Percentiles rank a stretch among this genome's conserved stretches.
Conservation (phyloP, 2,797 vertebrate species). For the Helostoma temminkii region DNA sequence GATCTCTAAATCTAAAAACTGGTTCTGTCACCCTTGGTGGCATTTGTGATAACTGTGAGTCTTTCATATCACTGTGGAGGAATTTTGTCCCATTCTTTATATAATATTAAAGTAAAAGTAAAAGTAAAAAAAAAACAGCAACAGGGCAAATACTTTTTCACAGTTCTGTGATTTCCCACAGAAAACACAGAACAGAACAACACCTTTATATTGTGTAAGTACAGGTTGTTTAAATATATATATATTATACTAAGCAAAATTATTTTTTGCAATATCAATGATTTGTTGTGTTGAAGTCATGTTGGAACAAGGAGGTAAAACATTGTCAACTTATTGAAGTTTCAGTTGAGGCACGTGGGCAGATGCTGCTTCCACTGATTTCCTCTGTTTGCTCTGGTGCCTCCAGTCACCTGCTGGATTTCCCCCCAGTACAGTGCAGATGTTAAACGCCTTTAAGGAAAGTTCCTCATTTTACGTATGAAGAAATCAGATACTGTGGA, state of each 20-base stretch:
- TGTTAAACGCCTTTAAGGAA: conserved; percentile 54
- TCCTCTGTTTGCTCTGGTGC: conserved; percentile 52
- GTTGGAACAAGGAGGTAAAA: neutral
- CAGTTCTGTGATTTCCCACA: neutral
- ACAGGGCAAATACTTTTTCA: no score
- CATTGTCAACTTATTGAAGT: neutral
- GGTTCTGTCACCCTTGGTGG: no score
- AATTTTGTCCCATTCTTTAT: no score
- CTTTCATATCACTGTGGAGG: no score
- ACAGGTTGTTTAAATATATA: neutral
- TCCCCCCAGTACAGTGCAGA: conserved; percentile 57
- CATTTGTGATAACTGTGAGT: no score
- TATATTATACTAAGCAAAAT: neutral
- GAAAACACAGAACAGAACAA: neutral
- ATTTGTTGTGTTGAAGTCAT: no score
- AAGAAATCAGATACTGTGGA: neutral
- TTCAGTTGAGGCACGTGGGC: conserved; percentile 39
- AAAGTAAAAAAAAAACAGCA: no score
- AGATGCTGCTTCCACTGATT: conserved; percentile 23
- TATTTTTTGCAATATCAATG: no score
- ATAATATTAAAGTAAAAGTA: no score
- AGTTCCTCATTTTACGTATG: conserved; percentile 21
- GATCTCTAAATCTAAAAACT: no score
- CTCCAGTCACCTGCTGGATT: conserved; percentile 54
- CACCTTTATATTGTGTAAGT: neutral